Evolutionary conservation across 2,888 invertebrate species (phyloP).

Genomic region (Drosophila mettleri): DNA sequence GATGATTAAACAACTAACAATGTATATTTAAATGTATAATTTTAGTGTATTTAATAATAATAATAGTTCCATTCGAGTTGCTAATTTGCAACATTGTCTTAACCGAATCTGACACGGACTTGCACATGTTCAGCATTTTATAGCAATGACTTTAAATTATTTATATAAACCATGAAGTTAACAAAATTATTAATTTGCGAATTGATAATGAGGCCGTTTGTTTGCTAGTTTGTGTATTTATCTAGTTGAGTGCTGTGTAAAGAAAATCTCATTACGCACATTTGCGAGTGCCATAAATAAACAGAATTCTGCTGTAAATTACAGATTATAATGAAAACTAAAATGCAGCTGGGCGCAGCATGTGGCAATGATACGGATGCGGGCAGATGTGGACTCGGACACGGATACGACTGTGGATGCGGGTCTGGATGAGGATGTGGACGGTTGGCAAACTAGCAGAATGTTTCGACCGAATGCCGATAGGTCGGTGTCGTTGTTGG

Average conservation of each 20-base stretch:
- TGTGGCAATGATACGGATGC: constrained; percentile 51
- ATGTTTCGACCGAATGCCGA: constrained; percentile 27
- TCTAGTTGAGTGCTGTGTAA: constrained; percentile 14
- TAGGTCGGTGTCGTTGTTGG: constrained; percentile 16
- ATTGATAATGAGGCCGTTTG: constrained; percentile 46
- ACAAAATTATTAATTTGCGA: constrained; percentile 41
- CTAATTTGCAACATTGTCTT: too few species aligned
- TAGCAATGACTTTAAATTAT: not conserved
- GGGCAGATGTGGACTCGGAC: constrained; percentile 39
- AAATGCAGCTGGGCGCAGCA: constrained; percentile 65
- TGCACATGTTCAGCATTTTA: not conserved
- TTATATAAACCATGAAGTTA: not conserved
- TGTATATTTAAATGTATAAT: too few species aligned
- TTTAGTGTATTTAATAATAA: too few species aligned
- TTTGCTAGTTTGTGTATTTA: constrained; percentile 33
- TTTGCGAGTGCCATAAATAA: constrained; percentile 69
- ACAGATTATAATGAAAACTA: constrained; percentile 78
- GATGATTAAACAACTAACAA: too few species aligned
- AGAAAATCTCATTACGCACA: constrained; percentile 72
- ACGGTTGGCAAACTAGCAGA: constrained; percentile 22
- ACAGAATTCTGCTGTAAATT: constrained; percentile 72
- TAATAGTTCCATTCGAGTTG: not conserved
- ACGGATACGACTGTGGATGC: not conserved
- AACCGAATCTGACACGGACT: not conserved
- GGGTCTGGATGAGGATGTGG: constrained; percentile 23